A percentile compares a stretch with the other conserved stretches of the same genome.
These are phyloP conservation scores for Muntiacus reevesi DNA, from an alignment of 2,113 vertebrate genomes.

Conservation along the genomic window DNA sequence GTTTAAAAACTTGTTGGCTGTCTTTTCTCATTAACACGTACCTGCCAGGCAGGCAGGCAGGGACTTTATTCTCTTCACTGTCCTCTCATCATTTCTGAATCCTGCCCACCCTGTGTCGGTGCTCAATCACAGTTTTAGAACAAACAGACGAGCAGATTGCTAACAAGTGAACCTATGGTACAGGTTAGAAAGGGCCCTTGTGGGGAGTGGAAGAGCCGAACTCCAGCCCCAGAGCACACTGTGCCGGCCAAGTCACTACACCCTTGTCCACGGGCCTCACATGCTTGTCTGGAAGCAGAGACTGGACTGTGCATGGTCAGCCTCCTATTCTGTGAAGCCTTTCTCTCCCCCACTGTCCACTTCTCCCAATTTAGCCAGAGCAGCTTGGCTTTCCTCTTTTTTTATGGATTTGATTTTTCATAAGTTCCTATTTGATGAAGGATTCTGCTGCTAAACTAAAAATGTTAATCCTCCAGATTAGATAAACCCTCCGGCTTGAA, in stretches of 20 bases:
- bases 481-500: not conserved
- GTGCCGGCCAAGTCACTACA: not conserved
- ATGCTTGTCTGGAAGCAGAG: not conserved
- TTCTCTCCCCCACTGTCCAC: not conserved
- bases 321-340: not conserved
- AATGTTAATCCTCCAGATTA: not conserved
- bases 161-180: not conserved
- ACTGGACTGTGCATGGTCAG: not conserved
- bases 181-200: not conserved
- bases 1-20: not conserved
- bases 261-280: not conserved
- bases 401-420: not conserved
- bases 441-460: not conserved
- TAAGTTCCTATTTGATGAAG: not conserved
- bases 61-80: not conserved
- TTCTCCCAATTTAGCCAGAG: not conserved
- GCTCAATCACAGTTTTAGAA: not conserved
- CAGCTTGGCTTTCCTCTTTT: not conserved
- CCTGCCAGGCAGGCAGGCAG: not conserved
- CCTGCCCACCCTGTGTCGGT: accelerated
- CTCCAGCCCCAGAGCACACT: not conserved
- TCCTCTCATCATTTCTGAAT: not conserved
- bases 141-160: not conserved
- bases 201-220: not conserved
- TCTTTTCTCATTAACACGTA: not conserved